Base-by-base conservation (phyloP, 2,113 vertebrate genomes). In the Nothobranchius kuhntae region DNA sequence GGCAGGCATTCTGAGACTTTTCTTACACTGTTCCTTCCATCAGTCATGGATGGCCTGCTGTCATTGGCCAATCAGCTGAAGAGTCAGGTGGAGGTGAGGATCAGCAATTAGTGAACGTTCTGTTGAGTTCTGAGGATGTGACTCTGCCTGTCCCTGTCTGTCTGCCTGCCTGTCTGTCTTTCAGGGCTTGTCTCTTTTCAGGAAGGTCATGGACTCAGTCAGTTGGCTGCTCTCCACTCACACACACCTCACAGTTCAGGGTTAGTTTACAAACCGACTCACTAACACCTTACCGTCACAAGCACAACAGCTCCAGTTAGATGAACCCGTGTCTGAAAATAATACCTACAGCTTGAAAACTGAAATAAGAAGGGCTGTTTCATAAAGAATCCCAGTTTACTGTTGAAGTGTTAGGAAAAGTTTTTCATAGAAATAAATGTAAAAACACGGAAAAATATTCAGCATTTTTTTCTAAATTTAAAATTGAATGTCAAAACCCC, bases 201-300 rank as follows among this genome's bases (percentile, higher is more conserved):
- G 79, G 82, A 93, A 77, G 84, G 90, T 95, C 85, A 92, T 93
- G 81, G 93, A 95, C 73, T 95, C 96, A 30, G 87, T 95, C 46
- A 88, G 92, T 86, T 93, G 95, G 92, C 82, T 99, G 21, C 83
- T 96, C 13, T 72, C 88, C 45, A 89, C 84, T 44, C 94, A 96
- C 69, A 13, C 86, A 68, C 91, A 92, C 45, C 92, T 98, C 47
- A 87, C 91, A 65, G 17, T 77, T 0, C 88, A 88, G 58, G 95
- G 96, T 99, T 91, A 91, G 93, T 45, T 10, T 9, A 45, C 10
- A 10, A 53, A 26, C 12, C 24, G 21, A 14, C 10, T 47, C 50
- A 21, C 51, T 26, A 7, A 50, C 7, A 4, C 15, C n/a, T 17
- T 24, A 3, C n/a, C 24, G 7, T 17, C 3, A 24, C 11, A 21